Percentiles rank a stretch among this genome's conserved stretches.
Conservation (phyloP, 2,113 vertebrate genomes). For the Eublepharis macularius region DNA sequence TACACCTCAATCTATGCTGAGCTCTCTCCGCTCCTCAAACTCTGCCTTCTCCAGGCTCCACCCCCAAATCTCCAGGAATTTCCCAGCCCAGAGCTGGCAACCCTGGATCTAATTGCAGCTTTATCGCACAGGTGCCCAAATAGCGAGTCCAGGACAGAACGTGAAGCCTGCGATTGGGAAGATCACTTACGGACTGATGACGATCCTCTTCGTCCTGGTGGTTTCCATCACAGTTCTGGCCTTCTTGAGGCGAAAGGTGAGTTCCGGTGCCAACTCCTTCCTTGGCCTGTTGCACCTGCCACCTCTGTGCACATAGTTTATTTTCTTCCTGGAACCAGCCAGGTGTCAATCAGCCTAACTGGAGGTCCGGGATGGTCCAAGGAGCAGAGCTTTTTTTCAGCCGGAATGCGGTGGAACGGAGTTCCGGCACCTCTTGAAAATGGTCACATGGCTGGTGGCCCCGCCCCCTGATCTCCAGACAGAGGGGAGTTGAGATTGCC, state of each 20-base stretch:
- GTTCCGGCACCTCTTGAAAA: too few relatives aligned
- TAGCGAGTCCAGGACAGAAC: slow-evolving; percentile 16
- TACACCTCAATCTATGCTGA: too few relatives aligned
- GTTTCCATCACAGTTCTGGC: slow-evolving; percentile 42
- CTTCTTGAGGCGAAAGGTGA: slow-evolving; percentile 55
- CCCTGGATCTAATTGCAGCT: slow-evolving; percentile 26
- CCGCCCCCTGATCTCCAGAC: too few relatives aligned
- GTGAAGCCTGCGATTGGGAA: slow-evolving; percentile 35
- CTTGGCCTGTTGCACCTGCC: neutral
- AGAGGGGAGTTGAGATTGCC: too few relatives aligned
- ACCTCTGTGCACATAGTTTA: neutral
- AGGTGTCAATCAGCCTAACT: neutral
- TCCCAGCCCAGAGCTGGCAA: too few relatives aligned
- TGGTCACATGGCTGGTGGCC: too few relatives aligned
- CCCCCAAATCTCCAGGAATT: too few relatives aligned
- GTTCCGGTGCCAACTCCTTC: neutral
- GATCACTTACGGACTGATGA: slow-evolving; percentile 52
- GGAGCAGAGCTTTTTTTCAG: too few relatives aligned
- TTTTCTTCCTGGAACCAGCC: neutral
- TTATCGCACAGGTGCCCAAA: slow-evolving; percentile 65
- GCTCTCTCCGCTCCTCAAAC: too few relatives aligned
- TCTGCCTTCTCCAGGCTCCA: too few relatives aligned
- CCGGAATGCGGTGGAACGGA: too few relatives aligned
- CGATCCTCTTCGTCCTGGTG: slow-evolving; percentile 45
- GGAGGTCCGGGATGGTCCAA: too few relatives aligned